Percentiles rank a stretch among this genome's conserved stretches.
Conservation (phyloP, 2,113 vertebrate genomes). For the Pygathrix nemaeus region DNA sequence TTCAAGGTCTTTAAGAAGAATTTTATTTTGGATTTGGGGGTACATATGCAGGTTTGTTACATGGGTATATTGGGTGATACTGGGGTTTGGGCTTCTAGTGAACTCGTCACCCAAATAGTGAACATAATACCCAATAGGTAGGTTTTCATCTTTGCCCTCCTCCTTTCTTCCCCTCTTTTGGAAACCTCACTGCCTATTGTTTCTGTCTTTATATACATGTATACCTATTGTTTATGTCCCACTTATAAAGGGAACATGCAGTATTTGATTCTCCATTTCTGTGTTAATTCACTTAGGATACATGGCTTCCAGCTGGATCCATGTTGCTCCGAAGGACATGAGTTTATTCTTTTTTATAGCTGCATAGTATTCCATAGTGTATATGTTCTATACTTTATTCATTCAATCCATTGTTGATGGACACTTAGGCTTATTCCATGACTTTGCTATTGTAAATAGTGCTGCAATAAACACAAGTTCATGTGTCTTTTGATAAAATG, state of each 20-base stretch:
- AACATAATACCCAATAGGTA: too few species aligned
- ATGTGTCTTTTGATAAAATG: background rate
- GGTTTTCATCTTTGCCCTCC: too few species aligned
- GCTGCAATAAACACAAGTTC: background rate
- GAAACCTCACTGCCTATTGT: too few species aligned
- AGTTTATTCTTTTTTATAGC: background rate
- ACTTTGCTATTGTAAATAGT: background rate
- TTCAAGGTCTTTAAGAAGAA: background rate
- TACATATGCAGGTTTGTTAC: too few species aligned
- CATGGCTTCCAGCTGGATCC: background rate
- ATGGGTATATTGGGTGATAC: too few species aligned
- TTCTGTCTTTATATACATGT: too few species aligned
- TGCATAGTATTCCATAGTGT: background rate
- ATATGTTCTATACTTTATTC: background rate
- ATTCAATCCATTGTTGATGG: background rate
- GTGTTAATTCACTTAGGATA: background rate
- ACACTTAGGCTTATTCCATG: background rate
- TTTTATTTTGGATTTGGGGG: too few species aligned
- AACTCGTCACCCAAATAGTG: too few species aligned
- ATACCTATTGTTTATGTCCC: background rate
- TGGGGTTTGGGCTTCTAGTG: too few species aligned
- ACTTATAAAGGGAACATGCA: background rate
- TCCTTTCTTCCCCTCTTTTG: too few species aligned
- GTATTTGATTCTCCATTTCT: background rate
- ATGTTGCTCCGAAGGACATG: background rate